These are phyloP conservation scores for Busseola fusca DNA, from an alignment of 2,888 invertebrate genomes.

Conservation along the genomic window DNA sequence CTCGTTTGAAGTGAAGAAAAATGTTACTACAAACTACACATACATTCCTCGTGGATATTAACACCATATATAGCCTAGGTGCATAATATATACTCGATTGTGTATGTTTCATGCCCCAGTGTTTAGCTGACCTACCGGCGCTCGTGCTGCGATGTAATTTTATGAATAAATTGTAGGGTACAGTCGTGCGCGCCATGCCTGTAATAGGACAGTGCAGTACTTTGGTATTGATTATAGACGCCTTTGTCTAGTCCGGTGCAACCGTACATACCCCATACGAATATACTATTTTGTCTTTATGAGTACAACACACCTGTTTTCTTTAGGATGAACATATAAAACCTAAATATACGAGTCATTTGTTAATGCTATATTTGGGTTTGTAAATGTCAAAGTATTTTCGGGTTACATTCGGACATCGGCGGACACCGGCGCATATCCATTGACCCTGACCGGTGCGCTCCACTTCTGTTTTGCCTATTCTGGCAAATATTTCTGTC, in stretches of 20 bases:
- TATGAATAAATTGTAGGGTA: constrained; percentile 61
- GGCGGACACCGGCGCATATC: constrained; percentile 43
- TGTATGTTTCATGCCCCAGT: constrained; percentile 46
- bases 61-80: constrained; percentile 24
- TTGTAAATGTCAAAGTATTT: constrained; percentile 33
- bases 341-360: neutral
- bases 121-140: constrained; percentile 49
- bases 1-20: constrained; percentile 22
- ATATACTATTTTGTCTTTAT: constrained; percentile 24
- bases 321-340: neutral
- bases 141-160: constrained; percentile 49
- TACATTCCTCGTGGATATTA: constrained; percentile 30
- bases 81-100: constrained; percentile 45
- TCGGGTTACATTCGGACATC: constrained; percentile 42
- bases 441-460: constrained; percentile 63
- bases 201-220: constrained; percentile 38
- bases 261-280: constrained; percentile 17
- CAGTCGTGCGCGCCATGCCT: constrained; percentile 31
- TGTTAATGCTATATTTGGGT: constrained; percentile 9
- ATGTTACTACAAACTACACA: constrained; percentile 1
- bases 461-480: constrained; percentile 58
- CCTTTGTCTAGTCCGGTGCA: constrained; percentile 37
- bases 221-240: constrained; percentile 47
- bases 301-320: constrained; percentile 26
- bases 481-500: constrained; percentile 55